A percentile compares a stretch with the other conserved stretches of the same genome.
Conservation (phyloP, 2,797 vertebrate species). For the Pantherophis vulpinus region DNA sequence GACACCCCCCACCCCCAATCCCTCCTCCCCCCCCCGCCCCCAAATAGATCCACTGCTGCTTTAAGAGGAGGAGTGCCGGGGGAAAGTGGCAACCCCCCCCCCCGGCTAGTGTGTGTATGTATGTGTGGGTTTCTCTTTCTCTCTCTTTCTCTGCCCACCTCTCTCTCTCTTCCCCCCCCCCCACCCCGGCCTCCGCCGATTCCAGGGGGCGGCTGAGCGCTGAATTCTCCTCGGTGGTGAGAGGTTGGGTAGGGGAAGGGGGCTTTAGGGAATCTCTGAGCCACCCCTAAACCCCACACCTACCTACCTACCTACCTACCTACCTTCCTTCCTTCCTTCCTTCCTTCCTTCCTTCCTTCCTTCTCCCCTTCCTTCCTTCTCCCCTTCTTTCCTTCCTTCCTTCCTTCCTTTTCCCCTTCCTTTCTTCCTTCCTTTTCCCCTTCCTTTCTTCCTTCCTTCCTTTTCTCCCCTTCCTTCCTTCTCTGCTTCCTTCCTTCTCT, state of each 20-base stretch:
- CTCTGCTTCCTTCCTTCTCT: too few relatives aligned
- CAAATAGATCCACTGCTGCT: conserved; percentile 1
- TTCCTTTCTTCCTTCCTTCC: accelerated
- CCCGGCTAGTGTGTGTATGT: neutral
- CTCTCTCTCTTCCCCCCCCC: too few relatives aligned
- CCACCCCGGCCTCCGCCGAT: neutral
- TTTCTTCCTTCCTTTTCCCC: too few relatives aligned
- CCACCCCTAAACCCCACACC: neutral
- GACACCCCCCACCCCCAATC: neutral
- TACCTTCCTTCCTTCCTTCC: neutral
- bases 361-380: too few relatives aligned
- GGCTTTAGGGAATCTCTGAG: neutral
- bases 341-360: too few relatives aligned
- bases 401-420: neutral
- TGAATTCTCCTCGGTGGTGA: neutral
- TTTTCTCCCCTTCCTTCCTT: too few relatives aligned
- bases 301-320: too few relatives aligned
- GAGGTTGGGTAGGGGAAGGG: neutral
- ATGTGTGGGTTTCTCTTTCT: neutral
- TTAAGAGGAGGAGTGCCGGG: conserved; percentile 12
- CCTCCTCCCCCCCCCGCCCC: neutral
- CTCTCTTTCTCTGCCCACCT: neutral
- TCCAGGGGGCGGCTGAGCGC: neutral
- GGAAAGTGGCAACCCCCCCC: neutral
- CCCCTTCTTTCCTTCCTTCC: neutral